Conservation (phyloP, 2,797 vertebrate species). For the Melanotaenia maccullochi region DNA sequence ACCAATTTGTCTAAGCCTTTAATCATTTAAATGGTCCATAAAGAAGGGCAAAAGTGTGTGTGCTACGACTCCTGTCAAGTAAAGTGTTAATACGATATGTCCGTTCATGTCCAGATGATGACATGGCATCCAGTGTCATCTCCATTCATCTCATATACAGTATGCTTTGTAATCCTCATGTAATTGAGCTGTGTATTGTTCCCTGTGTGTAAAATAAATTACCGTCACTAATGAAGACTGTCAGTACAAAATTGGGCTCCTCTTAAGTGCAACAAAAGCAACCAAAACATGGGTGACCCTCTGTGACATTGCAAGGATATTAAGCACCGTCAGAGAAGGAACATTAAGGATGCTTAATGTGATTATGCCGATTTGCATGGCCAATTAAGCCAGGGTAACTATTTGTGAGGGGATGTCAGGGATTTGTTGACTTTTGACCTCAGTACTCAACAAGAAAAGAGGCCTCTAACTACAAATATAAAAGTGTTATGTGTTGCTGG, state of each 20-base stretch:
- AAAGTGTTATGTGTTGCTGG: constrained; percentile 43
- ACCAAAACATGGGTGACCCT: constrained; percentile 57
- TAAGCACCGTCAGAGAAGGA: constrained; percentile 36
- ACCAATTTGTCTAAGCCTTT: not conserved
- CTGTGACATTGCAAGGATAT: constrained; percentile 55
- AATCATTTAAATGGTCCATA: constrained; percentile 23
- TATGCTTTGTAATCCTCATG: constrained; percentile 61
- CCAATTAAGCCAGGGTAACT: constrained; percentile 65
- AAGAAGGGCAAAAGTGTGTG: constrained; percentile 24
- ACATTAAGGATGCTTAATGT: constrained; percentile 78
- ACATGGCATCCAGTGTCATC: constrained; percentile 45
- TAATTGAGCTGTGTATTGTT: constrained; percentile 67
- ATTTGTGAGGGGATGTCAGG: constrained; percentile 54
- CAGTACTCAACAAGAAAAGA: constrained; percentile 19
- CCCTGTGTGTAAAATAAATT: constrained; percentile 64
- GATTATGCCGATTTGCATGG: constrained; percentile 76
- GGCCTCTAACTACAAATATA: constrained; percentile 47
- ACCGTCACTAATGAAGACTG: constrained; percentile 72
- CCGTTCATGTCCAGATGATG: constrained; percentile 38
- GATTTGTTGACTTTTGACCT: constrained; percentile 71
- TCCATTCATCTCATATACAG: constrained; percentile 47
- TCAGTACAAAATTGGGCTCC: constrained; percentile 38
- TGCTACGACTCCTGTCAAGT: constrained; percentile 26
- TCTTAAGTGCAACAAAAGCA: constrained; percentile 54
- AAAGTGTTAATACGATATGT: constrained; percentile 34